Conservation (phyloP, 2,888 invertebrate genomes). For the Drosophila pseudotalamancana region DNA sequence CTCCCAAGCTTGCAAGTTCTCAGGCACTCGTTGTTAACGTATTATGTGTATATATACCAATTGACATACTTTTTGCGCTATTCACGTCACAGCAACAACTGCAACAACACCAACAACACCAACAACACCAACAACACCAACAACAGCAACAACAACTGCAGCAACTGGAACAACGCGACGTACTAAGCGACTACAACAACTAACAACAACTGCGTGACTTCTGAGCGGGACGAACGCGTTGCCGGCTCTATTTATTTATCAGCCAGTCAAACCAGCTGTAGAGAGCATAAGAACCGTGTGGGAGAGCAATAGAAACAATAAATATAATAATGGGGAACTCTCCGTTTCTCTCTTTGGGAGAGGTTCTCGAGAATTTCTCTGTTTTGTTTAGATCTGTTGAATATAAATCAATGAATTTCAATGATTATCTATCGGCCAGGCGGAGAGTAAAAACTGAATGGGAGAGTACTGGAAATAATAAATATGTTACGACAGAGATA, state of each 20-base stretch:
- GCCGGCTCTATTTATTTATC: conserved; percentile 44
- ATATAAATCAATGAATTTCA: no score
- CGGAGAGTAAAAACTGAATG: no score
- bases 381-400: no score
- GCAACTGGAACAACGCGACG: conserved; percentile 1
- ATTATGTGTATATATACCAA: conserved; percentile 17
- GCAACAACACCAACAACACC: conserved; percentile 12
- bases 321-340: neutral
- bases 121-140: conserved; percentile 7
- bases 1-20: neutral
- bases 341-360: no score
- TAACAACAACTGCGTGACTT: conserved; percentile 47
- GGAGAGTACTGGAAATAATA: no score
- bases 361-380: no score
- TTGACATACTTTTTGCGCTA: conserved; percentile 51
- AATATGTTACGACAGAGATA: no score
- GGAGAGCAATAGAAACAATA: neutral
- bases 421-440: no score
- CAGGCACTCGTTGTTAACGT: conserved; percentile 10
- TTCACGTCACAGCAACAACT: conserved; percentile 16
- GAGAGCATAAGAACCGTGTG: neutral
- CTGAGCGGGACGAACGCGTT: neutral
- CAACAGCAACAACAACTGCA: conserved; percentile 1
- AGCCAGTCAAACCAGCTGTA: conserved; percentile 8
- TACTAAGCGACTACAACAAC: conserved; percentile 36